Base-by-base conservation (phyloP, 2,113 vertebrate genomes). In the Falcunculus frontatus region DNA sequence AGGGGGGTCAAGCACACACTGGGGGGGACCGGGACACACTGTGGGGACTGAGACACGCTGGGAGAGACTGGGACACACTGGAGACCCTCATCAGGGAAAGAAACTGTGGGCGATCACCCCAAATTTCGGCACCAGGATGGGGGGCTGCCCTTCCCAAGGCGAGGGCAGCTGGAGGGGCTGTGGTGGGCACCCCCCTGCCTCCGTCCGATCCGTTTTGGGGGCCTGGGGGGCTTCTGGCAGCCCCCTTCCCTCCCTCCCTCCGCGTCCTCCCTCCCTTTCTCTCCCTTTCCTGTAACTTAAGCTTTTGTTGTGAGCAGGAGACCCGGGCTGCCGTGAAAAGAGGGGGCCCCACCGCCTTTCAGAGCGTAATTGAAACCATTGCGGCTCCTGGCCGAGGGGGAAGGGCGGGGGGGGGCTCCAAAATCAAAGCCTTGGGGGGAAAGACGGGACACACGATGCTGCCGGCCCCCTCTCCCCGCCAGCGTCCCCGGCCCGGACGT, bases 301-400 rank as follows among this genome's bases (percentile, higher is more conserved):
- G 97, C 97, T 97, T 97, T 96, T 97, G 97, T 96, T 97, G 97
- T 96, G 97, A 97, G 97, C 95, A 93, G 94, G 97, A 96, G 97
- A 86, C 96, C 91, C 62, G 77, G 96, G 94, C 98, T 96, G 94
- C 95, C 96, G 97, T 97, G 97, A 97, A 97, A 96, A 96, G 97
- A 97, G 98, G 87, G 87, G 92, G 98, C 97, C 98, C 97, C 96
- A 91, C 79, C 96, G 97, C 96, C 97, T 98, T 98, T 97, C 97
- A 97, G 97, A 95, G 97, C 96, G 97, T 98, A 98, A 98, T 98
- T 98, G 98, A 98, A 98, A 98, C 98, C 97, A 83, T 95, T 95
- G 97, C 97, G 88, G 93, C 94, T 97, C 92, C 92, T 68, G 94
- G 95, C 88, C 87, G 93, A 88, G 93, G 93, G 93, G 88, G 77